Conservation (phyloP, 2,888 invertebrate species). For the Sesia bembeciformis region DNA sequence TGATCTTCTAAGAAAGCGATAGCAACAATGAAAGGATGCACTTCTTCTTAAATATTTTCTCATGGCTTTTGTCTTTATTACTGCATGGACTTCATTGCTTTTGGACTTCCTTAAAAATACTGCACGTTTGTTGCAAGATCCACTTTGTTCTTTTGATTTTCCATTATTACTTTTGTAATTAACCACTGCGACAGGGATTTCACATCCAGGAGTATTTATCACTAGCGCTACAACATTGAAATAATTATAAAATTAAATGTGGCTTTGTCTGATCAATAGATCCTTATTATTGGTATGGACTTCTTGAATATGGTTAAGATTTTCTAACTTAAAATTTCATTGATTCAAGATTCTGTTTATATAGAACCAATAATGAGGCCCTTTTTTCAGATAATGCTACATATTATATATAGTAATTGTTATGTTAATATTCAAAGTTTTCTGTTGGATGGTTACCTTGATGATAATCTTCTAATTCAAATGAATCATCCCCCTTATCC, state of each 20-base stretch:
- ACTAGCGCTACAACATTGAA: constrained; percentile 26
- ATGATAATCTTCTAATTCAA: constrained; percentile 24
- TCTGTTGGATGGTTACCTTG: constrained; percentile 17
- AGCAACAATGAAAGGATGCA: constrained; percentile 39
- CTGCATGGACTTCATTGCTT: constrained; percentile 26
- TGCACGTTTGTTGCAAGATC: constrained; percentile 40
- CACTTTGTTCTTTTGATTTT: constrained; percentile 1
- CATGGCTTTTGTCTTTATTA: constrained; percentile 30
- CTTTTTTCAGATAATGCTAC: too few relatives aligned
- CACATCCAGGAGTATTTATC: constrained; percentile 44
- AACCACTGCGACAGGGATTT: constrained; percentile 38
- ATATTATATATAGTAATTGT: too few relatives aligned
- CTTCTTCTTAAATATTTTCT: constrained; percentile 28
- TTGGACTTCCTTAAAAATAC: constrained; percentile 39
- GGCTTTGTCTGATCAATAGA: too few relatives aligned
- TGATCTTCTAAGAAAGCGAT: constrained; percentile 30
- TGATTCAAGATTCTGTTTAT: too few relatives aligned
- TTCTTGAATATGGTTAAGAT: too few relatives aligned
- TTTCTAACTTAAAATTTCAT: too few relatives aligned
- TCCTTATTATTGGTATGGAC: too few relatives aligned
- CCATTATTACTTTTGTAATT: constrained; percentile 19
- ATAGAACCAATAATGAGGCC: too few relatives aligned
- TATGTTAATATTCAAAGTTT: too few relatives aligned
- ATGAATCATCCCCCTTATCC: constrained; percentile 20
- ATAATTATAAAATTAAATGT: too few relatives aligned